Evolutionary conservation across 2,113 vertebrate genomes (phyloP), one percentile per base, ranked within the genome.

Genomic region (Geococcyx californianus): DNA sequence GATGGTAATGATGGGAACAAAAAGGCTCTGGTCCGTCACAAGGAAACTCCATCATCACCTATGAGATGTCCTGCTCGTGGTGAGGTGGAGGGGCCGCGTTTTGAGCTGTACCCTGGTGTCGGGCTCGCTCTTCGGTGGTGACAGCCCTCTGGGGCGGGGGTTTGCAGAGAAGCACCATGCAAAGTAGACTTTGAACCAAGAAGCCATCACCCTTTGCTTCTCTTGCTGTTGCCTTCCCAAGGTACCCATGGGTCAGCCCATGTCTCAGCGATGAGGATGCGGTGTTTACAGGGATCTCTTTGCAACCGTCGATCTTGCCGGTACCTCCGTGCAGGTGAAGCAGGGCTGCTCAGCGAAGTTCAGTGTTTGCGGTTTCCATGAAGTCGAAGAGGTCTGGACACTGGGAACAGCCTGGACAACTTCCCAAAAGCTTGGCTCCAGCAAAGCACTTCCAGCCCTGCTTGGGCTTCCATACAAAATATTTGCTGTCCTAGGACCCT

Each of bases 361-460:
- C 60, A 0, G 2, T 1, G 38, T 9, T 1, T 3, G n/a, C 3
- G 44, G 10, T 16, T 42, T 13, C 58, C 3, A 13, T 6, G 36
- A 29, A 56, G 36, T 36, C 36, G 11, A 36, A n/a, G 42, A n/a
- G 21, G 29, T 58, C 42, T 4, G 21, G 26, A 21, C 3, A 0
- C 44, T 7, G 15, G 33, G 33, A 74, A 9, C 36, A 12, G 11
- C 49, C 49, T 29, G 52, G 33, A 2, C 8, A 23, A 7, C 78
- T 18, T 25, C 58, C 59, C 56, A 11, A 29, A 58, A 40, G 8
- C 40, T 7, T 19, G 11, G 28, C 16, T 69, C 62, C 52, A 10
- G 1, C n/a, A 4, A 8, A 42, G 7, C 19, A 5, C 13, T 1
- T 3, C 3, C 11, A 42, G 7, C 28, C 21, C 38, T 0, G 10